Evolutionary conservation across 2,797 vertebrate genomes (phyloP), one percentile per base, ranked within the genome.

Genomic region (Chelmon rostratus): DNA sequence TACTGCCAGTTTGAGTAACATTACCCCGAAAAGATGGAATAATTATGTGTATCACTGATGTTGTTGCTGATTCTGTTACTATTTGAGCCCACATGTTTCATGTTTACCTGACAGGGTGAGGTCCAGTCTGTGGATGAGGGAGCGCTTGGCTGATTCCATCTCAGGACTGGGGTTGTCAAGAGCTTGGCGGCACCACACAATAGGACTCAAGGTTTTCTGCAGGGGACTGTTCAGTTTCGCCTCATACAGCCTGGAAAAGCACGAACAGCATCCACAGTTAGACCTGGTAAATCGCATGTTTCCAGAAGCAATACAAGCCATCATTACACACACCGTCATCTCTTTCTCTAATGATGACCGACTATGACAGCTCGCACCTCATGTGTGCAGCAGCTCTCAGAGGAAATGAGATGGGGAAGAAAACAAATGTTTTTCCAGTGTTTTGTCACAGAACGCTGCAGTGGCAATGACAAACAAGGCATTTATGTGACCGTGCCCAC

Each of bases 131-230:
- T 99, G 98, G 83, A 99, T 96, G 90, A 99, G 96, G 19, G 97
- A 99, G 82, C 98, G 98, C 91, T 99, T 99, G 94, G 98, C 98
- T 81, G 96, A 96, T 93, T 99, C 98, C 93, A 99, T 96, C 69
- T 99, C 98, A 85, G 98, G 98, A 86, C 97, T 98, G 77, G 98
- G 98, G 91, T 98, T 96, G 94, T 99, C 98, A 84, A 99, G 88
- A 74, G 98, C 97, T 86, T 99, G 97, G 78, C 98, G 96, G 94
- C 98, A 99, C 98, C 98, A 99, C 90, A 97, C 96, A 9, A 99
- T 94, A 0, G 98, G 98, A 90, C 96, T 99, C 86, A 98, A 87
- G 12, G 94, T 93, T 93, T 98, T 98, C 91, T 99, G 97, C 75
- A 96, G 76, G 46, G 98, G 96, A 78, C 97, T 98, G 91, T 96